These are phyloP conservation scores for Grus americana DNA, from an alignment of 2,113 vertebrate species.

Conservation along the genomic window DNA sequence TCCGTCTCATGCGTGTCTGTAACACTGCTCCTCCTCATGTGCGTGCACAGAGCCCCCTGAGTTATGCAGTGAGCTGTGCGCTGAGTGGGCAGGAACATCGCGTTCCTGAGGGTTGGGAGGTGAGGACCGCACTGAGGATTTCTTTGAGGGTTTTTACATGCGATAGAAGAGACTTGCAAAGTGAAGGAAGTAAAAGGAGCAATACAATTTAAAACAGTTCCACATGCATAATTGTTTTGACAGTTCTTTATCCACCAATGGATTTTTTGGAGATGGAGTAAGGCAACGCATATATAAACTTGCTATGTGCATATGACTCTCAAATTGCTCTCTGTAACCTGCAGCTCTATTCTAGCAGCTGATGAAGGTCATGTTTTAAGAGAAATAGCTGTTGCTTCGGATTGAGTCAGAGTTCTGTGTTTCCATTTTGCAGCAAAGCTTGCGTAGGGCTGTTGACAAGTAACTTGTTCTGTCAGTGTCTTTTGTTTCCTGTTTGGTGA, in stretches of 20 bases:
- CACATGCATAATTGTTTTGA: not conserved
- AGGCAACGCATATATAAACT: not conserved
- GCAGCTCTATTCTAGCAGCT: not conserved
- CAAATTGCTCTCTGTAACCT: not conserved
- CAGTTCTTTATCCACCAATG: not conserved
- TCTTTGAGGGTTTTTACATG: not conserved
- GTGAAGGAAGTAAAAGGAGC: not conserved
- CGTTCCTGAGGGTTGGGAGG: not conserved
- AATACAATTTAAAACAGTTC: not conserved
- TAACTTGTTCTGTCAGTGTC: not conserved
- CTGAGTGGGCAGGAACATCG: rapidly evolving
- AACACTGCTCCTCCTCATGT: rapidly evolving
- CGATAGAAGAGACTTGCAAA: not conserved
- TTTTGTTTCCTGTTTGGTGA: not conserved
- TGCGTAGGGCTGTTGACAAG: not conserved
- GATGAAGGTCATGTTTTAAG: not conserved
- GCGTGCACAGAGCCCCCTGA: rapidly evolving
- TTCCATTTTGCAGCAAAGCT: not conserved
- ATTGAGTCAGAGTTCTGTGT: not conserved
- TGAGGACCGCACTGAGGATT: rapidly evolving
- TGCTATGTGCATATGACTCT: not conserved
- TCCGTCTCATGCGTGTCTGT: not conserved
- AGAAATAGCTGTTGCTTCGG: not conserved
- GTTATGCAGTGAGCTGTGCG: not conserved
- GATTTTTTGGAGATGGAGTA: not conserved